Evolutionary conservation across 53 echinoderm and acorn worm species (phyloP), one percentile per base, ranked within the genome.

Genomic region (Henricia sp.): DNA sequence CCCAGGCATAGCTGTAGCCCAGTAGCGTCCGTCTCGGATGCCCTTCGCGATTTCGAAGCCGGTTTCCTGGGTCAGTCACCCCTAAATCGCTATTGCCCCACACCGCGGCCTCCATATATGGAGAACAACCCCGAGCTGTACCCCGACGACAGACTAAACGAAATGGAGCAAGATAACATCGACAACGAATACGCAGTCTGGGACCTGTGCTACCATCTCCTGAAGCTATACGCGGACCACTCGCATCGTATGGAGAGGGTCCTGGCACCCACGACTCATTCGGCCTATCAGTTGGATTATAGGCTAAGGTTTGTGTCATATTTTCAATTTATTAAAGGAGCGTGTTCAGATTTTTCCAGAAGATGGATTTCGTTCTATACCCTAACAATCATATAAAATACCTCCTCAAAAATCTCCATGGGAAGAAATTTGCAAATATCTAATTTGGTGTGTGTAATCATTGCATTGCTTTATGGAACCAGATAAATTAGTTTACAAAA

Each of bases 191-290:
- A 70, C 25, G 83, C 72, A 4, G 91, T 93, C 24, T 67, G 77
- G 63, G 99, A 99, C 56, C 94, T 90, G 88, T 99, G 99, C 56
- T 99, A 88, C 56, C 99, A 99, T 84, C 92, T 99, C 20, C 37
- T 99, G 29, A 94, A 95, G 82, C 84, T 99, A 17, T 92, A 99
- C 66, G 86, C 92, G 44, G 89, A 94, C 32, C 63, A 83, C 63
- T 77, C 91, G 19, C 91, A 99, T 58, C 82, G 74, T 26, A 36
- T 99, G 82, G 91, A 91, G 71, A 92, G 82, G 37, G 88, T 95
- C 42, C 52, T 99, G 51, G 92, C 99, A 27, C 99, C 99, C 0
- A 95, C 99, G 6, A 85, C 95, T 11, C 92, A 94, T 27, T 90
- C 99, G 39, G 85, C 88, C 0, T 92, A 90, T 39, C 99, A 95